Base-by-base conservation (phyloP, 2,797 vertebrate species). In the Gadopsis bispinosus region DNA sequence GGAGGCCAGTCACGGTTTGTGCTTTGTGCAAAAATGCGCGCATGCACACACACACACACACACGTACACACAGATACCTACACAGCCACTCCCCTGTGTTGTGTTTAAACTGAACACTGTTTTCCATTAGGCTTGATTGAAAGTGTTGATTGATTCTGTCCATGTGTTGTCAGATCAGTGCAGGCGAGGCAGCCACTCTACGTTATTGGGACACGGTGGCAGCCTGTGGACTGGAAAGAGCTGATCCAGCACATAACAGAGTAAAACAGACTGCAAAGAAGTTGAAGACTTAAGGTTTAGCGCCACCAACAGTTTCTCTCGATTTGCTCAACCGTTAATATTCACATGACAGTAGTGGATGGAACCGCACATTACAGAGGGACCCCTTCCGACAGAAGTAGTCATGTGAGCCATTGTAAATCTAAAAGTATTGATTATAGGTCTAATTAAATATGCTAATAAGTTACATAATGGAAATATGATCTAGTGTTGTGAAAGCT, bases 71-170 rank as follows among this genome's bases (percentile, higher is more conserved):
- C 70, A 56, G 39, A 47, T 31, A 53, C 19, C 26, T 5, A 7
- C 50, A 26, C 0, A 9, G 10, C 73, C 80, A 86, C 69, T 39
- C 79, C 71, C 51, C 0, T 9, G 29, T 39, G 63, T 45, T 76
- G 70, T 86, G 64, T 69, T 85, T 64, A 77, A 72, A 77, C 41
- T 22, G 51, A 75, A 37, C 50, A 31, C 63, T 69, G 69, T 79
- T 89, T 88, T 88, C 89, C 90, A 92, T 89, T 89, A 90, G 80
- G 73, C 74, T 56, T 91, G 90, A 93, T 92, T 92, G 86, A 83
- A 83, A 81, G 80, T 79, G 87, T 89, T 92, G 91, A 93, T 90
- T 92, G 89, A 93, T 92, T 89, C 75, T 69, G 78, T 83, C 81
- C 77, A 39, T 65, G 70, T 89, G 90, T 88, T 73, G 87, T 84